phyloP scores from a whole-genome alignment of 2,113 vertebrate species.

The Sinosuthora webbiana region DNA sequence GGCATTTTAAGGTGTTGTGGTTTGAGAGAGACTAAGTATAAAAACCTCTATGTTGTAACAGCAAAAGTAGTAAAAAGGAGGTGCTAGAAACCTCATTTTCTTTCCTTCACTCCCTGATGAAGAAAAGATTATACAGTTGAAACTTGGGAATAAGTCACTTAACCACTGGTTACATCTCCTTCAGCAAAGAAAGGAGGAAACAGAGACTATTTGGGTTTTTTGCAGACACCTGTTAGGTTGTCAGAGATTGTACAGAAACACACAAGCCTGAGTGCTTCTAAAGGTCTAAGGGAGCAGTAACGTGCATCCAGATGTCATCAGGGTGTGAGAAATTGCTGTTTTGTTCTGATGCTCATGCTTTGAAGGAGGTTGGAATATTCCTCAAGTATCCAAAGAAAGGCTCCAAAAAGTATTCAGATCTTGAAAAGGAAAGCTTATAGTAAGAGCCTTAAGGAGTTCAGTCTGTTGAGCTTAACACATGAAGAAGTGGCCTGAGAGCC shows the following conservation, averaged over 20 bases:
- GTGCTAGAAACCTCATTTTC: background rate
- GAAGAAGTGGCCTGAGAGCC: background rate
- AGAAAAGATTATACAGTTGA: background rate
- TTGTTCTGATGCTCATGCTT: background rate
- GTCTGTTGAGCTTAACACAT: background rate
- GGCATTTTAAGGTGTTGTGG: background rate
- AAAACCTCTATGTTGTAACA: background rate
- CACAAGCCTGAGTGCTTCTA: background rate
- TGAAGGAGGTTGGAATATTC: background rate
- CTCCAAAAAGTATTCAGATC: background rate
- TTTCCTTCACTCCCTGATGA: background rate
- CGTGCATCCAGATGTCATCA: background rate
- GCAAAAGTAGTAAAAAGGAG: background rate
- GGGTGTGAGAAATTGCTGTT: background rate
- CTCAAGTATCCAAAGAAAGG: background rate
- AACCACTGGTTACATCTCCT: background rate
- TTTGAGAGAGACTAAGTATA: background rate
- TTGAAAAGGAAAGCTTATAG: background rate
- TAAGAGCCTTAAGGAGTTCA: background rate
- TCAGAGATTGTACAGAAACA: background rate
- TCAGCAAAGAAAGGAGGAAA: background rate
- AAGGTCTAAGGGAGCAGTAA: background rate
- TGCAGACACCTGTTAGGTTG: background rate
- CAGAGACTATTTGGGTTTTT: background rate
- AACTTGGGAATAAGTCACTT: background rate